Evolutionary conservation across 2,797 vertebrate species (phyloP).

Genomic region (Pseudocheirus occidentalis): DNA sequence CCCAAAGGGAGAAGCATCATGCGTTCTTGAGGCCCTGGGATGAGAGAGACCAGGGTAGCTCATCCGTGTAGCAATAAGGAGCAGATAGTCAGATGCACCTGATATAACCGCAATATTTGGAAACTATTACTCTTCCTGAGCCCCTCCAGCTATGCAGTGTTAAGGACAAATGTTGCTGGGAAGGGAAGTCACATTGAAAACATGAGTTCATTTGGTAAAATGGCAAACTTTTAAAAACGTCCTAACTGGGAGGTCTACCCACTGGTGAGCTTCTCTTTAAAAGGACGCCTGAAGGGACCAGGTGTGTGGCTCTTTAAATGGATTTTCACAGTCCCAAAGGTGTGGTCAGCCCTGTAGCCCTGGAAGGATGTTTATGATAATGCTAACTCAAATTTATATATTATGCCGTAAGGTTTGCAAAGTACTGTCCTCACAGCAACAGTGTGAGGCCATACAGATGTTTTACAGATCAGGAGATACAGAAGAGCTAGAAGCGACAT

Average conservation of each 20-base stretch:
- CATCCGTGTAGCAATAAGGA: constrained; percentile 55
- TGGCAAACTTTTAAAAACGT: neutral
- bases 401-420: neutral
- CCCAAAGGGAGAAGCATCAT: constrained; percentile 60
- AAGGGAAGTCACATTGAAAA: constrained; percentile 28
- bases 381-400: neutral
- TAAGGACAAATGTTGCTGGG: constrained; percentile 56
- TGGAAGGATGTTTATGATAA: neutral
- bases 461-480: neutral
- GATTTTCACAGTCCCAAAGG: neutral
- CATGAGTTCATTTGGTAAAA: constrained; percentile 3
- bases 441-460: neutral
- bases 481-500: neutral
- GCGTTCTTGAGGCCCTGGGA: constrained; percentile 35
- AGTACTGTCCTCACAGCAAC: neutral
- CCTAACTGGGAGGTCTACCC: neutral
- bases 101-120: constrained; percentile 65
- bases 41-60: constrained; percentile 3
- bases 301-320: constrained; percentile 38
- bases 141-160: constrained; percentile 8
- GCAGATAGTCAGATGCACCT: constrained; percentile 57
- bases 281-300: constrained; percentile 10
- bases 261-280: constrained; percentile 32
- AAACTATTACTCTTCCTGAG: constrained; percentile 68
- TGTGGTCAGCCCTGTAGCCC: constrained; percentile 30